Conservation (phyloP, 1,140 invertebrate genomes). For the Lucilia cuprina region DNA sequence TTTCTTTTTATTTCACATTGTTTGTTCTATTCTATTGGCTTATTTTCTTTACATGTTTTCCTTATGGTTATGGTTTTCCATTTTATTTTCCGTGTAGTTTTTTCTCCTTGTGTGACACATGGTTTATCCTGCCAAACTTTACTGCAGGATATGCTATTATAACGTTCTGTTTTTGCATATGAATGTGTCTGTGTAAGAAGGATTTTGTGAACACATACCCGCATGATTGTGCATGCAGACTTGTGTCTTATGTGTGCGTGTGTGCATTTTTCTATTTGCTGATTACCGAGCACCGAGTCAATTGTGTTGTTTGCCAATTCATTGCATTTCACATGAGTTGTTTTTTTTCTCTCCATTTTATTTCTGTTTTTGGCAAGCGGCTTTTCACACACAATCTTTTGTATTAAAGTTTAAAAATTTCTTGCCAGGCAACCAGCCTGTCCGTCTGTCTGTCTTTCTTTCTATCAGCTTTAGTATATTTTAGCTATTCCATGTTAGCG, state of each 20-base stretch:
- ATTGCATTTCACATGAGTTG: neutral
- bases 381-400: neutral
- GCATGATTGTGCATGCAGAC: too few species aligned
- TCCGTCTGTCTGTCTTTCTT: neutral
- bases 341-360: neutral
- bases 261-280: neutral
- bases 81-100: neutral
- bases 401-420: neutral
- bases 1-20: neutral
- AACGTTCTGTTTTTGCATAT: neutral
- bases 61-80: too few species aligned
- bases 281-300: neutral
- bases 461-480: neutral
- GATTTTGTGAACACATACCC: neutral
- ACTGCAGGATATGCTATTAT: neutral
- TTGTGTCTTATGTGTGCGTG: too few species aligned
- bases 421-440: too few species aligned
- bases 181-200: neutral
- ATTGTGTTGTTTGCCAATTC: conserved; percentile 33
- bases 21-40: conserved; percentile 3
- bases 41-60: neutral
- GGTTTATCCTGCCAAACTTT: neutral
- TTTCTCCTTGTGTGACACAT: neutral
- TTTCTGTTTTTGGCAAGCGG: neutral
- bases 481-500: neutral